Percentiles rank a stretch among this genome's conserved stretches.
phyloP scores from a whole-genome alignment of 2,888 invertebrate species.

The Volucella inflata region DNA sequence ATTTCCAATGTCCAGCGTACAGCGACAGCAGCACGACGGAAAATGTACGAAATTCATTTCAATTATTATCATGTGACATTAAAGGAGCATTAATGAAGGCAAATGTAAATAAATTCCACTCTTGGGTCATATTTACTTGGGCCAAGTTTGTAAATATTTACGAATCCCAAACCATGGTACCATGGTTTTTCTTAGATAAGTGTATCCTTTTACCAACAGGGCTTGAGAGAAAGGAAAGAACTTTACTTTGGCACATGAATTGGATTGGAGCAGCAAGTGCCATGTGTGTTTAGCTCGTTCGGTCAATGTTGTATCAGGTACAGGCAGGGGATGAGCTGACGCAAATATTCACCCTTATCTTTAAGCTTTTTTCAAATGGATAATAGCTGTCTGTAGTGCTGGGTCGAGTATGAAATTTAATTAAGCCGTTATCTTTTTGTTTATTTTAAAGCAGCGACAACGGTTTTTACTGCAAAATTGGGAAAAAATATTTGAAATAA shows the following conservation, averaged over 20 bases:
- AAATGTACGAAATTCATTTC: slow-evolving; percentile 76
- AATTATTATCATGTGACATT: slow-evolving; percentile 77
- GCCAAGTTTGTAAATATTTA: slow-evolving; percentile 79
- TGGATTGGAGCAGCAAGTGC: slow-evolving; percentile 30
- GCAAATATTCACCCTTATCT: slow-evolving; percentile 44
- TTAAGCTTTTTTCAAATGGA: slow-evolving; percentile 61
- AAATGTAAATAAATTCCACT: slow-evolving; percentile 79
- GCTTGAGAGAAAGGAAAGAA: neutral
- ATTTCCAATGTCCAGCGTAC: slow-evolving; percentile 63
- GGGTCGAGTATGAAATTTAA: slow-evolving; percentile 59
- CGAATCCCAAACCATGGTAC: slow-evolving; percentile 73
- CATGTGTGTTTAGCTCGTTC: slow-evolving; percentile 38
- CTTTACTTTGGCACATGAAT: neutral
- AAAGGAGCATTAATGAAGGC: slow-evolving; percentile 78
- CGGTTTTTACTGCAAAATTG: no score
- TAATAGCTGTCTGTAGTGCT: slow-evolving; percentile 58
- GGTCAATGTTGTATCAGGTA: slow-evolving; percentile 39
- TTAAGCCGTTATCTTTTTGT: slow-evolving; percentile 41
- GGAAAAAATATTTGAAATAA: no score
- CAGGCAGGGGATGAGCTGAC: slow-evolving; percentile 27
- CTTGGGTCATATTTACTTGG: slow-evolving; percentile 79
- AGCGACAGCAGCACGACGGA: slow-evolving; percentile 12
- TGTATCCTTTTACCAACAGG: slow-evolving; percentile 46
- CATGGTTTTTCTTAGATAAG: slow-evolving; percentile 60
- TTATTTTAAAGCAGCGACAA: neutral